phyloP scores from a whole-genome alignment of 2,888 invertebrate species.

The Coelopa pilipes region DNA sequence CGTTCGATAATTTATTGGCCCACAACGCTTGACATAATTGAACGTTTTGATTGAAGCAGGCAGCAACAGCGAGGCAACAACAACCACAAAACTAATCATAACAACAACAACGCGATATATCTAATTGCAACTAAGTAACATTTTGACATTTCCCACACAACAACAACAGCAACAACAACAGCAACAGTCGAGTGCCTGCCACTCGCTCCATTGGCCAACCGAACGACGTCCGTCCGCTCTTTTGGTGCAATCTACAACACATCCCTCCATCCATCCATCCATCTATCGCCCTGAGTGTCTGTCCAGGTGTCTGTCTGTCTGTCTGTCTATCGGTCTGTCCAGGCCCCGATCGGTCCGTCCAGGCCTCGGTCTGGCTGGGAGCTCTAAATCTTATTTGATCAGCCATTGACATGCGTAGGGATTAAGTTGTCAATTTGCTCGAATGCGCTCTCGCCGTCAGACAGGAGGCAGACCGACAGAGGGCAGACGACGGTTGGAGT shows the following conservation, averaged over 20 bases:
- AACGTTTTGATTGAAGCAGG: slow-evolving; percentile 50
- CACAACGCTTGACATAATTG: slow-evolving; percentile 42
- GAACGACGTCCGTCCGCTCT: neutral
- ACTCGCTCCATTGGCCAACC: too few species aligned
- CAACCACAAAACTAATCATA: too few species aligned
- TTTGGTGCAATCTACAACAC: neutral
- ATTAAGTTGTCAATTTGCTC: slow-evolving; percentile 46
- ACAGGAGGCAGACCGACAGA: too few species aligned
- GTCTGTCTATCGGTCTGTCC: neutral
- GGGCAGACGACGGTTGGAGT: too few species aligned
- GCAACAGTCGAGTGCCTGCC: neutral
- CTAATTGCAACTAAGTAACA: slow-evolving; percentile 14
- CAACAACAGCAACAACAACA: slow-evolving; percentile 1
- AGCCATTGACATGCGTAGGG: slow-evolving; percentile 46
- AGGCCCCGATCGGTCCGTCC: neutral
- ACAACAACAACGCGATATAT: neutral
- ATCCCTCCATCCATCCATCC: too few species aligned
- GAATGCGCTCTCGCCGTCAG: neutral
- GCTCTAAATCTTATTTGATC: slow-evolving; percentile 44
- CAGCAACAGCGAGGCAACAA: too few species aligned
- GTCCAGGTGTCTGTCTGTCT: neutral
- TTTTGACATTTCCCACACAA: neutral
- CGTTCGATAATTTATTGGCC: slow-evolving; percentile 25
- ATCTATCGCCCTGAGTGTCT: neutral
- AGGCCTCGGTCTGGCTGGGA: neutral